phyloP scores from a whole-genome alignment of 2,888 invertebrate species.

The Caenorhabditis afra region DNA sequence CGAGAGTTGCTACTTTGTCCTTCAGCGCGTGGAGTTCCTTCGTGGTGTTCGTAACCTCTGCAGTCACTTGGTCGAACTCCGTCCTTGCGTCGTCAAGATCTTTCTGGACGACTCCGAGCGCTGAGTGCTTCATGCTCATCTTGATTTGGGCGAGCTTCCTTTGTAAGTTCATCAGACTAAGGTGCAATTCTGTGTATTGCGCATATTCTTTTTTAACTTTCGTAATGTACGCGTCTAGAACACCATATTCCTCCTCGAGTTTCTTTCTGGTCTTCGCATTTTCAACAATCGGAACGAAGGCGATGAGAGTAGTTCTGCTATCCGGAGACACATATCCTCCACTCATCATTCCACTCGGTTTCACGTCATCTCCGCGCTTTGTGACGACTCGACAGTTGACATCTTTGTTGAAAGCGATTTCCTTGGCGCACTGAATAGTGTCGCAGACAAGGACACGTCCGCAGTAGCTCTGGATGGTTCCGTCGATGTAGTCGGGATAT shows the following conservation, averaged over 20 bases:
- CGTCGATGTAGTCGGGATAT: conserved; percentile 20
- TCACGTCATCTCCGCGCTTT: conserved; percentile 92
- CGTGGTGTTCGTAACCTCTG: conserved; percentile 12
- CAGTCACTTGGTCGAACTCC: conserved; percentile 13
- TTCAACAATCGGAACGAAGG: not conserved
- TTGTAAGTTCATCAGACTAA: not conserved
- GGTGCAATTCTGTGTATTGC: conserved; percentile 7
- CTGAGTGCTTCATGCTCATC: conserved; percentile 62
- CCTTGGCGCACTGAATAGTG: conserved; percentile 88
- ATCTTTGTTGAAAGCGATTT: conserved; percentile 87
- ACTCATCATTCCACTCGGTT: conserved; percentile 91
- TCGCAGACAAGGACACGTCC: conserved; percentile 86
- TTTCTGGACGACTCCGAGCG: conserved; percentile 60
- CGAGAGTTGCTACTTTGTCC: conserved; percentile 55
- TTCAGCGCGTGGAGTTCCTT: conserved; percentile 34
- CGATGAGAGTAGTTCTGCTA: conserved; percentile 56
- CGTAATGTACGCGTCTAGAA: too few species aligned
- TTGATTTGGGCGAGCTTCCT: conserved; percentile 40
- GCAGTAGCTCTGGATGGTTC: conserved; percentile 12
- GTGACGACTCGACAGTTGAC: conserved; percentile 85
- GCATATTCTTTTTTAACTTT: too few species aligned
- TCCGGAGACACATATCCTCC: conserved; percentile 85
- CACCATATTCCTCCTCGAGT: conserved; percentile 77
- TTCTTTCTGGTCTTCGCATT: not conserved
- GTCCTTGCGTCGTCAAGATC: conserved; percentile 54